Evolutionary conservation across 2,888 invertebrate species (phyloP), one percentile per base, ranked within the genome.

Genomic region (Nomada ruficornis): DNA sequence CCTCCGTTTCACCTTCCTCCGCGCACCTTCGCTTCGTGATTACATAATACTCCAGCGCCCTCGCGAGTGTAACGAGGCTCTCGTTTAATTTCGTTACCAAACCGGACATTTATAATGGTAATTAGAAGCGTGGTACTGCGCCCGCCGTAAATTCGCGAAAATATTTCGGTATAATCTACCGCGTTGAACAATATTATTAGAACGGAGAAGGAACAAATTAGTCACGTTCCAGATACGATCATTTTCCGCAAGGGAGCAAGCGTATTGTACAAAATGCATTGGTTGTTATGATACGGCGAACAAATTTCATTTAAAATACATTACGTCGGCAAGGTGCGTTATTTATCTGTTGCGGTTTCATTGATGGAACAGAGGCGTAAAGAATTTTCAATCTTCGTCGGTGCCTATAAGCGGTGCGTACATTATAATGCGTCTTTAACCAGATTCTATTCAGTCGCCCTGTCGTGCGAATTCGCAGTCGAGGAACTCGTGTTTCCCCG

Each of bases 401-500:
- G 7, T 7, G 36, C 36, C 7, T 36, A 7, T 5, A 36, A 7
- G 7, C 36, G 9, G 9, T 36, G 36, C 7, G 36, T 7, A 36
- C 5, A 36, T 7, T 36, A 36, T 36, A 36, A 5, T 7, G 7
- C 36, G 36, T 0, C 36, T 69, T 57, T 64, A 55, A 57, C 18
- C 59, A 26, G 72, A 59, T 65, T 60, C 52, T 11, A 36, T 63
- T 13, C 18, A 23, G 54, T 29, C 23, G 70, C 54, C 77, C 77
- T 77, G 77, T 77, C 63, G 63, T 36, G 70, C 44, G 60, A 65
- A 54, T 77, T 60, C 64, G 44, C 77, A 47, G 60, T 29, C 18
- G 44, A 23, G 69, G 54, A 23, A 44, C 79, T 77, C 59, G 69
- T 70, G 79, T 80, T 80, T 60, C 50, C 70, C 50, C 64, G 67